These are phyloP conservation scores for Siderastrea radians DNA, from an alignment of 92 coral and sea anemone genomes.

Conservation along the genomic window DNA sequence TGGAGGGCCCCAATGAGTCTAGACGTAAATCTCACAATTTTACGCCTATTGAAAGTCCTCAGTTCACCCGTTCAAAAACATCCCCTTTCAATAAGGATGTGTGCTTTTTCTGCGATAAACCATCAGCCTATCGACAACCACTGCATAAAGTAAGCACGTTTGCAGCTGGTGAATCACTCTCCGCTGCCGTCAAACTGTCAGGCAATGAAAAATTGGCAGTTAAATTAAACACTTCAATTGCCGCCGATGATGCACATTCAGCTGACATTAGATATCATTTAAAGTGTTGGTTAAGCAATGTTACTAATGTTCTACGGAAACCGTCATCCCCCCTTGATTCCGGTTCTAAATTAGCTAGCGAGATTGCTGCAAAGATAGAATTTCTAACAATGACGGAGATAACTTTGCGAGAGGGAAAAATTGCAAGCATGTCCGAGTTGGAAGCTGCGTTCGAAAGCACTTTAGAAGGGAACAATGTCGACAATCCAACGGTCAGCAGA, in stretches of 20 bases:
- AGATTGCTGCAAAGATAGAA: background rate
- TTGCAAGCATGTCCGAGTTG: conserved; percentile 20
- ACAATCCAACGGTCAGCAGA: conserved; percentile 23
- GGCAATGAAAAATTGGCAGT: conserved; percentile 57
- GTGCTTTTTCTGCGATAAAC: background rate
- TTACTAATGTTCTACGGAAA: conserved; percentile 58
- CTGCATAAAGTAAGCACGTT: conserved; percentile 53
- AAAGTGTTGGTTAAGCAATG: conserved; percentile 62
- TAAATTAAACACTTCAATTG: conserved; percentile 58
- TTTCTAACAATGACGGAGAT: conserved; percentile 19
- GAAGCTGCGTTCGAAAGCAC: conserved; percentile 59
- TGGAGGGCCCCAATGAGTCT: conserved; percentile 55
- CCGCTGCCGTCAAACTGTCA: conserved; percentile 45
- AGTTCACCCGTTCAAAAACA: background rate
- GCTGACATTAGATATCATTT: conserved; percentile 37
- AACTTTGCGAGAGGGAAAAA: conserved; percentile 19
- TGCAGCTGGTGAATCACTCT: conserved; percentile 68
- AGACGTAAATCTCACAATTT: conserved; percentile 31
- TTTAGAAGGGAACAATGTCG: conserved; percentile 68
- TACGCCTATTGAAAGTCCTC: background rate
- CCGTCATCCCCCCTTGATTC: background rate
- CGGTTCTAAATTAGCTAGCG: background rate
- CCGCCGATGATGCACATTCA: conserved; percentile 59
- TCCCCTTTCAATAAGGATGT: background rate
- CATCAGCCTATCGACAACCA: background rate